Evolutionary conservation across 30 jellyfish, hydroid and myxozoan species (phyloP).

Genomic region (Haliclystus octoradiatus): DNA sequence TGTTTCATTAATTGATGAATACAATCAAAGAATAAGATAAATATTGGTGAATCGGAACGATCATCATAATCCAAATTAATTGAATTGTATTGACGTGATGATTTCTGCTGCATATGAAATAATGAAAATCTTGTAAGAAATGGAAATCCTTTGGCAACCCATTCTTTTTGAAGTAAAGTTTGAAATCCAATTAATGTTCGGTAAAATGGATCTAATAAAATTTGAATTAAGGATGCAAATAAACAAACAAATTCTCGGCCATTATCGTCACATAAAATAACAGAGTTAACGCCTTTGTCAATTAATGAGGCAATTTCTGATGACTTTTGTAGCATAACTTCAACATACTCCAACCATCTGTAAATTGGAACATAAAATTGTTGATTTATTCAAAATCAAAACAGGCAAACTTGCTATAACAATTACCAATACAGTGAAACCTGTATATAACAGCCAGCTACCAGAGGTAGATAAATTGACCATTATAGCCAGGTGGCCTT

Average conservation of each 20-base stretch:
- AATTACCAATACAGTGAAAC: too few relatives aligned
- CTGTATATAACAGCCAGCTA: too few relatives aligned
- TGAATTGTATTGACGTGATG: neutral
- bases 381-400: too few relatives aligned
- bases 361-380: neutral
- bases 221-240: conserved; percentile 60
- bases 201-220: conserved; percentile 67
- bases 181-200: conserved; percentile 69
- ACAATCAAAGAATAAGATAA: conserved; percentile 70
- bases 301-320: conserved; percentile 31
- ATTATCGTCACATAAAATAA: conserved; percentile 47
- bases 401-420: too few relatives aligned
- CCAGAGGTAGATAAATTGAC: too few relatives aligned
- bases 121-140: conserved; percentile 41
- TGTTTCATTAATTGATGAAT: conserved; percentile 58
- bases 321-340: conserved; percentile 27
- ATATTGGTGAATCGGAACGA: conserved; percentile 53
- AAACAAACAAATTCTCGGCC: conserved; percentile 61
- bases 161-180: conserved; percentile 68
- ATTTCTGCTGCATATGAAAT: neutral
- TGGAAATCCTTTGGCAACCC: conserved; percentile 87
- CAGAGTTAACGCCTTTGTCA: conserved; percentile 35
- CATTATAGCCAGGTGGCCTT: too few relatives aligned
- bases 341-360: conserved; percentile 67
- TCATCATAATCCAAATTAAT: neutral